phyloP scores from a whole-genome alignment of 2,888 invertebrate species.

The Byasa hedistus region DNA sequence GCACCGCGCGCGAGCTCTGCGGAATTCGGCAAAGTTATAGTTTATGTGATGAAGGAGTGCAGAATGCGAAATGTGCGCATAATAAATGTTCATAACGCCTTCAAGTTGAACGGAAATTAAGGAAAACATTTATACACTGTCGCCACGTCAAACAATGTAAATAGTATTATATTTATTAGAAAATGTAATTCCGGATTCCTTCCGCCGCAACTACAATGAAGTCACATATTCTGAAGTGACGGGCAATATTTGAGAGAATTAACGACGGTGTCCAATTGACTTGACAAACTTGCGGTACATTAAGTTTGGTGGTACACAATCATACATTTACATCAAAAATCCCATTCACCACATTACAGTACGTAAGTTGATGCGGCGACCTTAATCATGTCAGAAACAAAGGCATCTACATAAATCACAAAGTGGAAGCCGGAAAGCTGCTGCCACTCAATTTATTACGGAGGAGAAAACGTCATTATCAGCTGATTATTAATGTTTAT shows the following conservation, averaged over 20 bases:
- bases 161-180: no score
- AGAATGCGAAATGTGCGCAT: no score
- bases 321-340: constrained; percentile 4
- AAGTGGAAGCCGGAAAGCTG: constrained; percentile 24
- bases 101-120: no score
- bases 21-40: no score
- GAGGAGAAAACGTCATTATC: constrained; percentile 35
- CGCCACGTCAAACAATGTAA: no score
- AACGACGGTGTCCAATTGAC: not conserved
- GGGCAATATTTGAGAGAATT: not conserved
- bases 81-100: no score
- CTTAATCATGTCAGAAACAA: constrained; percentile 28
- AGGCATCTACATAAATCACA: constrained; percentile 28
- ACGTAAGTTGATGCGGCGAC: constrained; percentile 18
- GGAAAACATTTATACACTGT: no score
- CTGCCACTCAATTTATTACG: constrained; percentile 26
- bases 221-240: no score
- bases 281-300: constrained; percentile 23
- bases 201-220: no score
- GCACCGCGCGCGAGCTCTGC: no score
- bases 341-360: constrained; percentile 15
- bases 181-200: no score
- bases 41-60: no score
- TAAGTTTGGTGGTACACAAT: constrained; percentile 6
- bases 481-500: constrained; percentile 36